Base-by-base conservation (phyloP, 37 sponge, comb jelly and placozoan genomes). In the Aplysina aerophoba region DNA sequence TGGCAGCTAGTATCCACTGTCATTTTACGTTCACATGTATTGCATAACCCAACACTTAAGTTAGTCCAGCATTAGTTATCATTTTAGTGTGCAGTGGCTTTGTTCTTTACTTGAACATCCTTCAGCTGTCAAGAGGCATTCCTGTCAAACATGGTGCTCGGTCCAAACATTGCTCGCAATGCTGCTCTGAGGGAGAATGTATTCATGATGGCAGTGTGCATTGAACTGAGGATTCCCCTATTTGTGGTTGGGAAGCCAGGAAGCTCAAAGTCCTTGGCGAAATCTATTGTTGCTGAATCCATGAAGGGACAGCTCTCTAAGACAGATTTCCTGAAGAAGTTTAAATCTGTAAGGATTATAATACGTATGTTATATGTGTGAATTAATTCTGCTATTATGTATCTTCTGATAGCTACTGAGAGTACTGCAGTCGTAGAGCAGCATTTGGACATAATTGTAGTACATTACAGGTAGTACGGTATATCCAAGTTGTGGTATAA, bases 201-300 rank as follows among this genome's bases (percentile, higher is more conserved):
- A 34, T 97, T 97, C 59, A 96, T 96, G 97, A 96, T 96, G 97
- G 92, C 86, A 16, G 90, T 96, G 21, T 96, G 97, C 72, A 85
- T 97, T 65, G 97, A 97, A 36, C 73, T 94, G 53, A 87, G 92
- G 57, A 96, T 96, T 17, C 97, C 97, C 30, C 92, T 96, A 35
- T 96, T 96, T 66, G 75, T 96, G 24, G 92, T 96, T 34, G 97
- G 97, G 20, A 94, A 96, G 57, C 97, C 97, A 33, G 97, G 97
- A 15, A 97, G 97, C 83, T 94, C 95, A 40, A 97, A 97, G 69
- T 93, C 94, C 35, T 87, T 97, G 15, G 97, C 97, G 0, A 97
- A 97, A 54, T 73, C 88, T 61, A 93, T 93, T 39, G 88, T 96
- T 14, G 58, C 81, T 30, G 84, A 82, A 31, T 91, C 92, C 38